A percentile compares a stretch with the other conserved stretches of the same genome.
phyloP scores from a whole-genome alignment of 2,888 invertebrate species.

The Adelphocoris suturalis region DNA sequence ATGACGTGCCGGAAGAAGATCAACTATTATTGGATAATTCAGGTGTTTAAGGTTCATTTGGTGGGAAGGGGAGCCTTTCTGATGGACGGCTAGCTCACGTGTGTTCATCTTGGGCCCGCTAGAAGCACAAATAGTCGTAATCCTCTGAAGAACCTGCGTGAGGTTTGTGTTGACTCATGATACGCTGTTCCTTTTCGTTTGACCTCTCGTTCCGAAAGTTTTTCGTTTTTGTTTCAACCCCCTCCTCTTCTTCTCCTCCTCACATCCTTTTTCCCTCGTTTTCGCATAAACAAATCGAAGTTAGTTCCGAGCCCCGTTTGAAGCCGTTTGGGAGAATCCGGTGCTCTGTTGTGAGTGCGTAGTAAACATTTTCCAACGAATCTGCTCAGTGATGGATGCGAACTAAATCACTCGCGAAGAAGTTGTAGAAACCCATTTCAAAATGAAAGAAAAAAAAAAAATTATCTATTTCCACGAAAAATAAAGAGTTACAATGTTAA shows the following conservation, averaged over 20 bases:
- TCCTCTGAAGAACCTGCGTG: neutral
- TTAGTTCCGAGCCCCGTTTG: neutral
- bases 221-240: neutral
- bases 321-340: neutral
- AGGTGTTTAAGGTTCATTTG: constrained; percentile 54
- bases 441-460: no score
- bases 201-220: neutral
- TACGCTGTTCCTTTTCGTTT: constrained; percentile 26
- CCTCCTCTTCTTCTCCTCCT: no score
- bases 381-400: no score
- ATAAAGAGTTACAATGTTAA: no score
- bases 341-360: neutral
- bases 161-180: constrained; percentile 43
- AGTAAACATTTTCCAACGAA: neutral
- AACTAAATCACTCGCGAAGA: no score
- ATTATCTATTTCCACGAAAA: no score
- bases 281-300: constrained; percentile 35
- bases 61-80: constrained; percentile 50
- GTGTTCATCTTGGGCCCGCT: constrained; percentile 42
- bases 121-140: constrained; percentile 44
- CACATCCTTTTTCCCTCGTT: neutral
- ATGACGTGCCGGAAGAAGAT: constrained; percentile 60
- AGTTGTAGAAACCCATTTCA: no score
- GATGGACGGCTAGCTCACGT: constrained; percentile 36
- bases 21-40: constrained; percentile 65